These are phyloP conservation scores for Conus ventricosus DNA, from an alignment of 1,140 invertebrate species.

Conservation along the genomic window DNA sequence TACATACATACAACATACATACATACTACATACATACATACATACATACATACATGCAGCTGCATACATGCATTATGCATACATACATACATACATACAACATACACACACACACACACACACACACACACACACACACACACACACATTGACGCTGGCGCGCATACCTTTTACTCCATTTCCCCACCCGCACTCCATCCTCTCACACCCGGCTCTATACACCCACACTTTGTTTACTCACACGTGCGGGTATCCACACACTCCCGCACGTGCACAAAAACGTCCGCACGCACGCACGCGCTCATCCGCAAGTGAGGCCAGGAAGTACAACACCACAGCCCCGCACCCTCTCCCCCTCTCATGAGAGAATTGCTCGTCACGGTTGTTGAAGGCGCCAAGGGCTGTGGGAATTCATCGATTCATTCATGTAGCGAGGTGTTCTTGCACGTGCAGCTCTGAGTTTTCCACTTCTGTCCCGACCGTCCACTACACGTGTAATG, in stretches of 20 bases:
- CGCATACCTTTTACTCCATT: neutral
- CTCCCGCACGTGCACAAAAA: neutral
- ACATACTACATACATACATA: no score
- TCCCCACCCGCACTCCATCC: no score
- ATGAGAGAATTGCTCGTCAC: neutral
- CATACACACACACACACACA: slow-evolving; percentile 15
- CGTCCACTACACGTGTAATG: no score
- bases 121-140: slow-evolving; percentile 6
- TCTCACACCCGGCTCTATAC: neutral
- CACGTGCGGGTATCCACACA: neutral
- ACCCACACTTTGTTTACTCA: neutral
- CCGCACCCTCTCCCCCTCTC: slow-evolving; percentile 9
- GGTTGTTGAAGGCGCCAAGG: neutral
- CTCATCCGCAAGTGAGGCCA: neutral
- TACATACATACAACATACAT: neutral
- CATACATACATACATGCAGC: neutral
- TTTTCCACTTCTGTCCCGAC: neutral
- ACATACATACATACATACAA: neutral
- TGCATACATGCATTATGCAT: no score
- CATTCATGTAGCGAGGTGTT: neutral
- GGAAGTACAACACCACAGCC: neutral
- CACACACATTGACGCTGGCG: neutral
- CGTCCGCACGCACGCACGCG: slow-evolving; percentile 10
- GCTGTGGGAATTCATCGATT: neutral
- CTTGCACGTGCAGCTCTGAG: neutral